These are phyloP conservation scores for Leptopilina clavipes DNA, from an alignment of 1,140 invertebrate genomes.

Conservation along the genomic window DNA sequence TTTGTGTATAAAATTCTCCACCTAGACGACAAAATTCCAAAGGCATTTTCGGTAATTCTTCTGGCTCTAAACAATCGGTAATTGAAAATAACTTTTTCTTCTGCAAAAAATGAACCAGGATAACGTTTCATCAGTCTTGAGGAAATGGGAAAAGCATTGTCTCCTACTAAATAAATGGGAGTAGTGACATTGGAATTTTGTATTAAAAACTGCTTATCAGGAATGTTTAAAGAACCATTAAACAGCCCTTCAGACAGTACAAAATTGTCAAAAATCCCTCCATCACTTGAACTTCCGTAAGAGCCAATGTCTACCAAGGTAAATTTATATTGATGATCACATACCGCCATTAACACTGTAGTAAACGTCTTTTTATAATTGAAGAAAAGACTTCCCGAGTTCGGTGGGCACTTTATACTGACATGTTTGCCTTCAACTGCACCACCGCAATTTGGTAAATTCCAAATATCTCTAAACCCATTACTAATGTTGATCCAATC, in stretches of 20 bases:
- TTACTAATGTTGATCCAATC: slow-evolving; percentile 62
- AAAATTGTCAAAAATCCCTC: slow-evolving; percentile 49
- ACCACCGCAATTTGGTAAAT: slow-evolving; percentile 66
- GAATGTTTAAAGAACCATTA: neutral
- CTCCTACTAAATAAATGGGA: slow-evolving; percentile 67
- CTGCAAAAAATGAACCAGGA: slow-evolving; percentile 39
- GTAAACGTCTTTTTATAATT: slow-evolving; percentile 56
- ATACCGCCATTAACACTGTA: slow-evolving; percentile 54
- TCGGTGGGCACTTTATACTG: slow-evolving; percentile 47
- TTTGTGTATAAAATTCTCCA: neutral
- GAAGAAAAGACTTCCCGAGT: slow-evolving; percentile 50
- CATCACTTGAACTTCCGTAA: slow-evolving; percentile 59
- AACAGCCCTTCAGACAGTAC: slow-evolving; percentile 20
- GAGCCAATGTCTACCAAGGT: slow-evolving; percentile 64
- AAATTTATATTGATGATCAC: slow-evolving; percentile 57
- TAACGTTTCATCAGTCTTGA: slow-evolving; percentile 70
- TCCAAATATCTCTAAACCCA: slow-evolving; percentile 58
- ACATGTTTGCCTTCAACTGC: slow-evolving; percentile 48
- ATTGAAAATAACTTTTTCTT: slow-evolving; percentile 31
- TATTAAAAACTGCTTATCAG: neutral
- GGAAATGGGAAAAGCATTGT: slow-evolving; percentile 71
- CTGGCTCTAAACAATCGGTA: slow-evolving; percentile 24
- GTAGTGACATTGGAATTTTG: neutral
- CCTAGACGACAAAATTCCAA: neutral
- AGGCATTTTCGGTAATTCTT: slow-evolving; percentile 28